Evolutionary conservation across 35 echinoderm and acorn worm genomes (phyloP), one percentile per base, ranked within the genome.

Genomic region (Eucidaris tribuloides): DNA sequence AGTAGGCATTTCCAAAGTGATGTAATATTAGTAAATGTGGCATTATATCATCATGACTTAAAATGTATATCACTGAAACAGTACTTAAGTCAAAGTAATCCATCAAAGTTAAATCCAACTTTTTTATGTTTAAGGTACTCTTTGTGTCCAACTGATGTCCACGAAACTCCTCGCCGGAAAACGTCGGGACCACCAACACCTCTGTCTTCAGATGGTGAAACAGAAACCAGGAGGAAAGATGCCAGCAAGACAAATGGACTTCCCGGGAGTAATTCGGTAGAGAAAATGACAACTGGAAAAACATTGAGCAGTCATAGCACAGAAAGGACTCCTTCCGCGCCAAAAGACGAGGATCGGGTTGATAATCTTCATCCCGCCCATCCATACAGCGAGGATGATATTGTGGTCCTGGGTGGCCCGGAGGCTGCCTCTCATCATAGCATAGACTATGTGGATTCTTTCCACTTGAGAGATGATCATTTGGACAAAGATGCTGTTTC

Each of bases 371-470:
- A 52, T 11, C 18, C 19, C 49, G 59, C 44, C 42, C 31, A 65
- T 25, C 49, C 72, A 17, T 88, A 55, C 18, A 88, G 77, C 57
- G 85, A 88, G 77, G 85, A 88, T 65, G 85, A 88, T 20, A 68
- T 88, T 38, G 85, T 80, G 37, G 61, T 88, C 18, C 33, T 88
- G n/a, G 58, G 64, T 43, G 49, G 24, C 11, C 5, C 68, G n/a
- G 68, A 74, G 37, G 36, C 68, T 4, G 68, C 41, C 7, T 74
- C 68, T n/a, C 29, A 42, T 41, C 68, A 74, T 24, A 74, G 37
- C 68, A 74, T 74, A 40, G 68, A 42, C 15, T 74, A 41, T 74
- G 37, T 33, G 68, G 44, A 74, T 74, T 33, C 40, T 40, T 74
- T 20, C 25, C 68, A 74, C 38, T 13, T 74, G 44, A 33, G 37